Base-by-base conservation (phyloP, 2,113 vertebrate species). In the Eudyptes chrysolophus region DNA sequence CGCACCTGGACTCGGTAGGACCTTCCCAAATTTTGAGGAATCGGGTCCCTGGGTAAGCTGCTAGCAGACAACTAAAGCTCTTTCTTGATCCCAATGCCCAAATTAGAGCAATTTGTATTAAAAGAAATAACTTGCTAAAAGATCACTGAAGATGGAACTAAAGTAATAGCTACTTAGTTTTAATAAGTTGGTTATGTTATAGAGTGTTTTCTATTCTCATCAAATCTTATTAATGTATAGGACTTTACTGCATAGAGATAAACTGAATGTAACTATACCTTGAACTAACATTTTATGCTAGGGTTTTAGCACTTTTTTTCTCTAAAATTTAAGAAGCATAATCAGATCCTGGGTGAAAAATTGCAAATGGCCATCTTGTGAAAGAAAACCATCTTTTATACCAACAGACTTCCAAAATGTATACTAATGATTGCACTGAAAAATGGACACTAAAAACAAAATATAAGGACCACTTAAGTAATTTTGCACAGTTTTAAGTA, bases 1-100 rank as follows among this genome's bases (percentile, higher is more conserved):
- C 12, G 4, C 3, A 48, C 15, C 26, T 29, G 11, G 29, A 52
- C n/a, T 51, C 4, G 0, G 27, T 1, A 49, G 34, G 21, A 86
- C 19, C 8, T 51, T 60, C 32, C 49, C 22, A 49, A 9, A 87
- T 81, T 65, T 32, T 42, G 24, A 92, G 32, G 25, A 69, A 22
- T 32, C 10, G 20, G 21, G 21, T 36, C 11, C 27, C n/a, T 21
- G 15, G 2, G 6, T 27, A 36, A 86, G 10, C 38, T 68, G 36
- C 38, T 30, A 26, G n/a, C 32, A 92, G 58, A 48, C 12, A 68
- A 4, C 29, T 72, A 46, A 64, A 71, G 29, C n/a, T 69, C 10
- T 4, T 46, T 48, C 32, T 57, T 86, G 22, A 76, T 77, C 54
- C 36, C 30, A 52, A 26, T 55, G 10, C 38, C n/a, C 8, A 42